Base-by-base conservation (phyloP, 2,888 invertebrate genomes). In the Phaonia tiefii region DNA sequence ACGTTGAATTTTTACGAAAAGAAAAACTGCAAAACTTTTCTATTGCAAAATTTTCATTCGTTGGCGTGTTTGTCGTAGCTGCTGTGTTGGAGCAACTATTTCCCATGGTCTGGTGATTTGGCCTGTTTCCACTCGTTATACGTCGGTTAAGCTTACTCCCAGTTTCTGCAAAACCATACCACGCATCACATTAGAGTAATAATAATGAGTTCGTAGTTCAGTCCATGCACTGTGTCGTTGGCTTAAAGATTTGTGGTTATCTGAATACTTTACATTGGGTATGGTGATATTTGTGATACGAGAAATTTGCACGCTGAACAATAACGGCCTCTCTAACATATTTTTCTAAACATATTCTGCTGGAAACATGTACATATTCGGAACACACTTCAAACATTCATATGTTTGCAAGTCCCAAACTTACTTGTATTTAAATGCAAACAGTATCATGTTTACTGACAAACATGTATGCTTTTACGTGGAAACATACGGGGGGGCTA, bases 51-150 rank as follows among this genome's bases (percentile, higher is more conserved):
- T 42, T 63, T 58, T 51, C 42, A 37, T 70, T 20, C 11, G n/a
- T 44, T 11, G 11, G 31, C n/a, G 49, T 31, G 46, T 54, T 22
- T 44, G 70, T 75, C 8, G 31, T 42, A 39, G 39, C 39, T 63
- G 51, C 51, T 67, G 31, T 58, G 39, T 75, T 54, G 51, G 60
- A 44, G 51, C 71, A 80, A 56, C 74, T 56, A 80, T 80, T 80
- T 80, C 51, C 70, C 74, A 78, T 81, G 81, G 81, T 81, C 77
- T 81, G 75, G 75, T 77, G 71, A 80, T 66, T 77, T 74, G 20
- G 10, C 42, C 31, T 3, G 13, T 63, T 22, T 63, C 42, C 42
- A 22, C 22, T 22, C n/a, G n/a, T n/a, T n/a, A n/a, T n/a, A n/a
- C n/a, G n/a, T n/a, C n/a, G 25, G n/a, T 31, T 46, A 20, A 60